These are phyloP conservation scores for Diorhabda elongata DNA, from an alignment of 1,140 invertebrate species.

Conservation along the genomic window DNA sequence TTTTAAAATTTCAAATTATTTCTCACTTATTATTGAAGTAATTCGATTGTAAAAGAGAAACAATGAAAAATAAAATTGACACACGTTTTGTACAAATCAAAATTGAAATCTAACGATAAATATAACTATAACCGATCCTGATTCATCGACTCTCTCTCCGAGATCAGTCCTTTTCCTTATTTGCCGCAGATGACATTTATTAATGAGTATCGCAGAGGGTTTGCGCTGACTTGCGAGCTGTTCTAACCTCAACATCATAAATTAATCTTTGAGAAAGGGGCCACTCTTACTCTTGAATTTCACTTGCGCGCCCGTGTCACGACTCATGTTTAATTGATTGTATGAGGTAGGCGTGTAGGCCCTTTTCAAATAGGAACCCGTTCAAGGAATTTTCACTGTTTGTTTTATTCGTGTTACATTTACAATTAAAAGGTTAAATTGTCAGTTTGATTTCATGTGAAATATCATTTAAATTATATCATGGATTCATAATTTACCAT, in stretches of 20 bases:
- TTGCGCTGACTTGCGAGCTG: slow-evolving; percentile 8
- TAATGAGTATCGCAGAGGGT: slow-evolving; percentile 14
- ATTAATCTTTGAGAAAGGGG: slow-evolving; percentile 8
- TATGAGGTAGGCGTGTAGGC: slow-evolving; percentile 4
- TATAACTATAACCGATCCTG: background rate
- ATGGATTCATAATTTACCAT: no score
- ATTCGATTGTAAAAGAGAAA: no score
- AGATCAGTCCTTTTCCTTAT: slow-evolving; percentile 15
- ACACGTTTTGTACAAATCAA: no score
- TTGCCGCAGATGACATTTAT: slow-evolving; percentile 11
- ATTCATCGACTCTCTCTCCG: background rate
- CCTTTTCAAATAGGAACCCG: background rate
- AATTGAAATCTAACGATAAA: no score
- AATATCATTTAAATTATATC: no score
- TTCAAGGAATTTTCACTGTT: background rate
- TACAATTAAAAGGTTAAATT: no score
- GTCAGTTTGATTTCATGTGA: no score
- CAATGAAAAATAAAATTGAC: no score
- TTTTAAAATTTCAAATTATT: no score
- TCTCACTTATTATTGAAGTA: no score
- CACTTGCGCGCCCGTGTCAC: background rate
- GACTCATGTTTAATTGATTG: slow-evolving; percentile 11
- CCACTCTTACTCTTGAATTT: background rate
- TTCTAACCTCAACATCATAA: slow-evolving; percentile 16
- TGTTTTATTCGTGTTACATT: background rate